Percentiles rank a stretch among this genome's conserved stretches.
Conservation (phyloP, 2,113 vertebrate genomes). For the Loxodonta africana region DNA sequence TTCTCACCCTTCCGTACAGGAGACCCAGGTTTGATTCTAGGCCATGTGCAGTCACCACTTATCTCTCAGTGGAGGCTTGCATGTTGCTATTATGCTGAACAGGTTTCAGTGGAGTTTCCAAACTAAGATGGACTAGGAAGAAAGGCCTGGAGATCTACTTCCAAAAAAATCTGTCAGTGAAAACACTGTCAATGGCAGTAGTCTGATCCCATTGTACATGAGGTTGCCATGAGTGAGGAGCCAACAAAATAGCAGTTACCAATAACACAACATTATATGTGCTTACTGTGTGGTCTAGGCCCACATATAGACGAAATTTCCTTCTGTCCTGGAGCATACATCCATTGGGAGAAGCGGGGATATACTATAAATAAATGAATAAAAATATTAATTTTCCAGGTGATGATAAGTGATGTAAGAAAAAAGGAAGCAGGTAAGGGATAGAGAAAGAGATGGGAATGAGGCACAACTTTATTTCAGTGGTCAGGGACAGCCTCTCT, state of each 20-base stretch:
- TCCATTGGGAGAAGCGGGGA: background rate
- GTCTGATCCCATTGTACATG: background rate
- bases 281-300: background rate
- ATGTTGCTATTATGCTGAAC: no score
- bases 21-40: background rate
- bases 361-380: background rate
- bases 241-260: background rate
- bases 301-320: background rate
- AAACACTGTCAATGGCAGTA: background rate
- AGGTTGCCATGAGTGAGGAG: background rate
- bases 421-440: background rate
- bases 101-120: background rate
- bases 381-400: background rate
- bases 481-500: background rate
- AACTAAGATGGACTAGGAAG: background rate
- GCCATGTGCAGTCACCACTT: no score
- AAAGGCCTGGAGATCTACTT: background rate
- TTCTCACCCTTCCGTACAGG: background rate
- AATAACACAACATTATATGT: background rate
- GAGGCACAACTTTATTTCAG: background rate
- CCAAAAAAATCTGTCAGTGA: background rate
- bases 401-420: background rate
- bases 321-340: background rate
- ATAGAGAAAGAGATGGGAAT: background rate
- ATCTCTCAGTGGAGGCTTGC: background rate